These are phyloP conservation scores for Tenthredo livida DNA, from an alignment of 2,888 invertebrate genomes.

Conservation along the genomic window DNA sequence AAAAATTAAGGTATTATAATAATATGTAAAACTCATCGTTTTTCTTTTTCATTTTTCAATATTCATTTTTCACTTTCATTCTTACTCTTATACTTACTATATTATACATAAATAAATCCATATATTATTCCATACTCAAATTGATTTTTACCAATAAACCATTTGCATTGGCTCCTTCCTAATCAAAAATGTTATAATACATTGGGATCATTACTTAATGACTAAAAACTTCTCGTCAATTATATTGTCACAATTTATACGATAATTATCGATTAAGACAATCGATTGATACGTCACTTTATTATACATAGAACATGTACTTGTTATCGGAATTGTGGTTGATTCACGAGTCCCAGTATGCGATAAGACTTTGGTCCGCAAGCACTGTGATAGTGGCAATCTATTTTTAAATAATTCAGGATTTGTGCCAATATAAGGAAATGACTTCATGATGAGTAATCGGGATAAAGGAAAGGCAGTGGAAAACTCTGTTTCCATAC, in stretches of 20 bases:
- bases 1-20: background rate
- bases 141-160: background rate
- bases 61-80: background rate
- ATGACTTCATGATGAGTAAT: slow-evolving; percentile 3
- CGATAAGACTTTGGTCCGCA: slow-evolving; percentile 18
- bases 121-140: background rate
- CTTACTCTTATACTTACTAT: background rate
- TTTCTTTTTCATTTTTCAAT: background rate
- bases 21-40: background rate
- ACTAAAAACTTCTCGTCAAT: too few relatives aligned
- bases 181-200: background rate
- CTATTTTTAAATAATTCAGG: background rate
- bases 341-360: background rate
- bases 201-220: too few relatives aligned
- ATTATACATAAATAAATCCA: background rate
- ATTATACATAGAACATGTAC: background rate
- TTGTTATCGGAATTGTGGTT: background rate
- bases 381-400: background rate
- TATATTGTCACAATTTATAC: background rate
- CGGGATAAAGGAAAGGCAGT: background rate
- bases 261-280: background rate
- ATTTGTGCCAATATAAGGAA: background rate
- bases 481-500: background rate
- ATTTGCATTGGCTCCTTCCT: background rate
- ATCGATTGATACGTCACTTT: background rate